phyloP scores from a whole-genome alignment of 2,888 invertebrate genomes.

The Pollenia griseotomentosa region DNA sequence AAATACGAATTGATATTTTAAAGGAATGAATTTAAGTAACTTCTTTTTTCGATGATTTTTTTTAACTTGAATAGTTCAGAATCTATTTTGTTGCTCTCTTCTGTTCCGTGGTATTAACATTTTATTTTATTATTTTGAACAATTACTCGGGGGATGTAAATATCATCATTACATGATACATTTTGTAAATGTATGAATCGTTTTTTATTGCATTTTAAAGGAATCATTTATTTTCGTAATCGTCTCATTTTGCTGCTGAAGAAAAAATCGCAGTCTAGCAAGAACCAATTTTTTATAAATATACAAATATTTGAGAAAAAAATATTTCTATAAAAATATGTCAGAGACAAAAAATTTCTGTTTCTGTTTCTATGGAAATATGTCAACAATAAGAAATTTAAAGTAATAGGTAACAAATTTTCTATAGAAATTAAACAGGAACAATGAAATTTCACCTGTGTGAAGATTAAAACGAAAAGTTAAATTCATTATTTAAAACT shows the following conservation, averaged over 20 bases:
- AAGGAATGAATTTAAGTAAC: no score
- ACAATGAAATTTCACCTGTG: no score
- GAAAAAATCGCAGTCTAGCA: no score
- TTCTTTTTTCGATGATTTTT: background rate
- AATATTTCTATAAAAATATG: background rate
- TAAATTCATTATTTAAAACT: no score
- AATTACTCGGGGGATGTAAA: conserved; percentile 60
- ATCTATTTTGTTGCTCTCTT: conserved; percentile 1
- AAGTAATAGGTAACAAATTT: no score
- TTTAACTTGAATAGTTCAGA: background rate
- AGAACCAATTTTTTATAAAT: no score
- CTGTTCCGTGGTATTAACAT: conserved; percentile 1
- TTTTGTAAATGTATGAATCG: conserved; percentile 8
- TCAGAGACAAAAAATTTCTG: background rate
- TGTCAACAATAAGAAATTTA: background rate
- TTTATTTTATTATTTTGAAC: conserved; percentile 46
- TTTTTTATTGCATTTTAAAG: background rate
- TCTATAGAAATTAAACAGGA: no score
- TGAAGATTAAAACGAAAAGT: no score
- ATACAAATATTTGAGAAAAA: background rate
- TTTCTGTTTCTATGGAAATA: background rate
- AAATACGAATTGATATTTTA: no score
- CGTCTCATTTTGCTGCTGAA: no score
- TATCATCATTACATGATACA: conserved; percentile 49
- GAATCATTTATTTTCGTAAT: background rate